These are phyloP conservation scores for Phoeniculus purpureus DNA, from an alignment of 2,797 vertebrate species.

Conservation along the genomic window DNA sequence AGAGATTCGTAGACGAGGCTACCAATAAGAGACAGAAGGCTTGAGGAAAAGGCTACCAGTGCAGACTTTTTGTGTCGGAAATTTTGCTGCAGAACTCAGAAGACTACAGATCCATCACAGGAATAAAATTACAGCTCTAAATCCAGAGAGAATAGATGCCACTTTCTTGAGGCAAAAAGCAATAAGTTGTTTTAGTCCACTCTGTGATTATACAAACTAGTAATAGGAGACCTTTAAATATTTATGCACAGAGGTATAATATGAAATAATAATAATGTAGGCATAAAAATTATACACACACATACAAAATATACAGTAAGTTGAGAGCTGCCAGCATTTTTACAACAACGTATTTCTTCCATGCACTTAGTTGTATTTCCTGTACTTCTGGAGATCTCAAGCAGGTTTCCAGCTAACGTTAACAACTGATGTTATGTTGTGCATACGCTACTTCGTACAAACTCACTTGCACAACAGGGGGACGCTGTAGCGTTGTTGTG, in stretches of 20 bases:
- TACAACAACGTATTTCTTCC: not conserved
- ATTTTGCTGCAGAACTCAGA: not conserved
- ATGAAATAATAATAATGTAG: not conserved
- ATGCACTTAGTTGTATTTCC: not conserved
- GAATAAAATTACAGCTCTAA: not conserved
- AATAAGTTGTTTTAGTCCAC: not conserved
- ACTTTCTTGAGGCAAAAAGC: not conserved
- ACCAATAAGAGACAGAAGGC: not conserved
- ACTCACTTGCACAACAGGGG: slow-evolving; percentile 89
- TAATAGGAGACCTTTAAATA: not conserved
- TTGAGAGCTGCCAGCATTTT: not conserved
- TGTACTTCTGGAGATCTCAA: not conserved
- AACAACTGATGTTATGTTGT: not conserved
- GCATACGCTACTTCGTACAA: not conserved
- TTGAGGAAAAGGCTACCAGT: not conserved
- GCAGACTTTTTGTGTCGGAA: not conserved
- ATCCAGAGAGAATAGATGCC: not conserved
- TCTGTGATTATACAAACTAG: not conserved
- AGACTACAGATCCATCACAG: not conserved
- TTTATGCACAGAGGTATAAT: not conserved
- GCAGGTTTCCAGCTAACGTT: not conserved
- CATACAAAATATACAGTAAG: not conserved
- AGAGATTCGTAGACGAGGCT: not conserved
- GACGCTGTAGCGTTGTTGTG: slow-evolving; percentile 90
- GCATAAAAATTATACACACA: not conserved